Base-by-base conservation (phyloP, 2,888 invertebrate species). In the Chrysolina oricalcia region DNA sequence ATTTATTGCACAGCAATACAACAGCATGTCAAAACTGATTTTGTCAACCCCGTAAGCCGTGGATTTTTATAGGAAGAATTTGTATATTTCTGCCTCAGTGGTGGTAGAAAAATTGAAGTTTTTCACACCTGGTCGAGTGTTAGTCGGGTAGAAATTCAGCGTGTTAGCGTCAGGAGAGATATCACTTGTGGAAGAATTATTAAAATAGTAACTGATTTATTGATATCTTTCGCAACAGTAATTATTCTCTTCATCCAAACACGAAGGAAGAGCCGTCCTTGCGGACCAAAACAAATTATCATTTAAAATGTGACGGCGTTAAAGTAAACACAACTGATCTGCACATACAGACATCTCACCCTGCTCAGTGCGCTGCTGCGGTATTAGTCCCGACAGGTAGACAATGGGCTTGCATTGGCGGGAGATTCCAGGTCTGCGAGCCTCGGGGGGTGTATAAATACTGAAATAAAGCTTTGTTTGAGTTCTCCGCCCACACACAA, bases 391-490 rank as follows among this genome's bases (percentile, higher is more conserved):
- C 48, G 66, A 66, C 66, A 66, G 66, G 23, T 48, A 48, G 27
- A 66, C 66, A 53, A 66, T 41, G 48, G 66, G 23, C 43, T 43
- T 66, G 66, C 66, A 46, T 23, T n/a, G 48, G 46, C 50, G 17
- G 17, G 50, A 21, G 17, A 48, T 27, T 50, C 21, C 50, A 27
- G 40, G 50, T 53, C 53, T 46, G 53, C 50, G 35, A 35, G 67
- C 40, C 53, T 46, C 53, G 13, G 35, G 17, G 11, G 35, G 27
- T 53, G 35, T 35, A 68, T 68, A 68, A 50, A 68, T 68, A 68
- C 35, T 21, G 53, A 53, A 69, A 56, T 69, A 56, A 35, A 27
- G 56, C 23, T 67, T 69, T 68, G 53, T 68, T 68, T 68, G 68
- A 68, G 68, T 68, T 68, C 40, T 50, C 53, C 21, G 40, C 27